Base-by-base conservation (phyloP, 1,140 invertebrate genomes). In the Ptiloglossa arizonensis region DNA sequence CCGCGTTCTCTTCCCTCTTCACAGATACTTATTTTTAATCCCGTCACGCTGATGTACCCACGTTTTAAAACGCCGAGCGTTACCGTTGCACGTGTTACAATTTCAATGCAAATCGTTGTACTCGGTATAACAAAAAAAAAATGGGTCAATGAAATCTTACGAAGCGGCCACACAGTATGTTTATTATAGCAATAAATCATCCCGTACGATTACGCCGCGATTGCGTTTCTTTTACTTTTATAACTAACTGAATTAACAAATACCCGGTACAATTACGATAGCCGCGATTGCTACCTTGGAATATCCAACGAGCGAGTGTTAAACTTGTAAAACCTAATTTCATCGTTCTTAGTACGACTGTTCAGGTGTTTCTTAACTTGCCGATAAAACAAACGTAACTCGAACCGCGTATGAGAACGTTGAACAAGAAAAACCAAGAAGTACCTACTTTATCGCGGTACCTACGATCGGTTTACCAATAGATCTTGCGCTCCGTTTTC, bases 101-200 rank as follows among this genome's bases (percentile, higher is more conserved):
- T 46, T 35, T 57, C 13, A 13, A 38, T 19, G 27, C 41, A 27
- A 9, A 57, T 57, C 17, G 64, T 66, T 41, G 6, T 27, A 22
- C 29, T 22, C 4, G 9, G 11, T 32, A 35, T 22, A 22, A 19
- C 8, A 27, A 19, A 17, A 6, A n/a, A 44, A 29, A 68, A 59
- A 69, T 75, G 13, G 64, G 54, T 59, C 54, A 68, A 59, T 15
- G 52, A 29, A 69, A 57, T 66, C 13, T 1, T 46, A 56, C 19
- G 24, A 73, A 44, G 0, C 62, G 22, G 32, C 15, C 56, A 6
- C n/a, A 41, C 32, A 2, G 32, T 27, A 22, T 48, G 8, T 44
- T 24, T 73, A 41, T 38, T 54, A 64, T 41, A 5, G 9, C 24
- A 24, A 44, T 44, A 32, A 73, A 66, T 66, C 24, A 22, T 8